Percentiles rank a stretch among this genome's conserved stretches.
phyloP scores from a whole-genome alignment of 1,140 invertebrate species.

The Oedothorax gibbosus region DNA sequence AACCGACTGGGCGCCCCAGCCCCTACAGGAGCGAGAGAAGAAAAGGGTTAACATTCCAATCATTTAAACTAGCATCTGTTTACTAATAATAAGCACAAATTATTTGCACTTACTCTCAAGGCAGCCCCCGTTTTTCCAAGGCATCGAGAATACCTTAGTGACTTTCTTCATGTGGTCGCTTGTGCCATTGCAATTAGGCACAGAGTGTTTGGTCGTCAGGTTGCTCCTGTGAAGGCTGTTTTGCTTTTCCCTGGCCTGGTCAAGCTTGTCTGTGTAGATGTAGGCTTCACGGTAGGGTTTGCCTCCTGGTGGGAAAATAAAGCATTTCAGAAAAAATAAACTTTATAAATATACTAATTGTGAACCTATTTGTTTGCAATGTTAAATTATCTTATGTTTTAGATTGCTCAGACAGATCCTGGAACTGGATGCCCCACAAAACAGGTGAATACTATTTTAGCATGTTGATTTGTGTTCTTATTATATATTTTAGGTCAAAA shows the following conservation, averaged over 20 bases:
- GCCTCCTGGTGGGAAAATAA: conserved; percentile 37
- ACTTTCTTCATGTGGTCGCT: conserved; percentile 21
- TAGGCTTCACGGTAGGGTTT: conserved; percentile 70
- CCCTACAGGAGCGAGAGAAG: too few relatives aligned
- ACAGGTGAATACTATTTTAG: too few relatives aligned
- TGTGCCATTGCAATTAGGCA: conserved; percentile 36
- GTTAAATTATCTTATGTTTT: too few relatives aligned
- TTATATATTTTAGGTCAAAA: too few relatives aligned
- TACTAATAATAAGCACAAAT: neutral
- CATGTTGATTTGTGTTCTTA: too few relatives aligned
- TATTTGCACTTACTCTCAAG: conserved; percentile 33
- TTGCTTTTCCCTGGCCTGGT: conserved; percentile 63
- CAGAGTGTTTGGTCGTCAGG: conserved; percentile 19
- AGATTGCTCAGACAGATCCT: too few relatives aligned
- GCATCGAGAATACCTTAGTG: conserved; percentile 47
- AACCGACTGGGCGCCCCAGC: too few relatives aligned
- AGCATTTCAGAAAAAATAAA: conserved; percentile 10
- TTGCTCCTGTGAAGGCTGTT: conserved; percentile 40
- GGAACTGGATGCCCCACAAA: too few relatives aligned
- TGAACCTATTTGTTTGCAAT: too few relatives aligned
- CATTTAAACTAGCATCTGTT: too few relatives aligned
- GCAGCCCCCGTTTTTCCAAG: conserved; percentile 16
- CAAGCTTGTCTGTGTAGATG: conserved; percentile 66
- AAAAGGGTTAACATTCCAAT: too few relatives aligned
- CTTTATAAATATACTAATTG: neutral